These are phyloP conservation scores for Synchiropus splendidus DNA, from an alignment of 2,113 vertebrate species.

Conservation along the genomic window DNA sequence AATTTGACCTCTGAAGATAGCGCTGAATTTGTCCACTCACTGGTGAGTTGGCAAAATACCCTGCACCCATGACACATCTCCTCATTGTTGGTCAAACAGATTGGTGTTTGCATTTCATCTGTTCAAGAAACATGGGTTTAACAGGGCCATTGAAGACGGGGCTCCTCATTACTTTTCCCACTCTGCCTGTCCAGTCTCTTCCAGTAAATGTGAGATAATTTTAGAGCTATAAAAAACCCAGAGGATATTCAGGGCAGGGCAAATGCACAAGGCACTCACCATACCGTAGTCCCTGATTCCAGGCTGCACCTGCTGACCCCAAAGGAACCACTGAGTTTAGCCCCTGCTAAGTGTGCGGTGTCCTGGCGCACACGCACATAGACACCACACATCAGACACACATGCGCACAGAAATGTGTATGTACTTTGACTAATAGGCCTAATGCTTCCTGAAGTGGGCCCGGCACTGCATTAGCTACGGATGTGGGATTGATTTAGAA, in stretches of 20 bases:
- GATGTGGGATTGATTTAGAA: conserved; percentile 70
- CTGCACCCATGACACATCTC: conserved; percentile 15
- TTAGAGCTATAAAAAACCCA: conserved; percentile 62
- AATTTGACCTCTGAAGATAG: too few species aligned
- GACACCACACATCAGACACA: conserved; percentile 21
- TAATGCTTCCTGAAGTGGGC: conserved; percentile 68
- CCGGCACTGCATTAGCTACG: conserved; percentile 66
- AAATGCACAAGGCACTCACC: conserved; percentile 21
- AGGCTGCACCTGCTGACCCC: conserved; percentile 63
- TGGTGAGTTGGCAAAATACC: too few species aligned
- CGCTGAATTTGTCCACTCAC: too few species aligned
- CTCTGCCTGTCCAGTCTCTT: conserved; percentile 43
- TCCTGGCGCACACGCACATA: conserved; percentile 27
- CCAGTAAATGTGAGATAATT: conserved; percentile 66
- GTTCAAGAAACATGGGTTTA: too few species aligned
- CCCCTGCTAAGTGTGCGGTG: conserved; percentile 60
- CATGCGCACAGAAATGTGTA: conserved; percentile 44
- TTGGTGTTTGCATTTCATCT: too few species aligned
- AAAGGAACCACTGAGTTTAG: conserved; percentile 58
- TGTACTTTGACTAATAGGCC: conserved; percentile 67
- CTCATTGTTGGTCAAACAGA: too few species aligned
- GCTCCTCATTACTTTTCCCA: conserved; percentile 40
- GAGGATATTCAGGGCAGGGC: conserved; percentile 43
- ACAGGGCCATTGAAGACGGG: too few species aligned
- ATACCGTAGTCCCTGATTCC: conserved; percentile 52